Conservation (phyloP, 53 echinoderm and acorn worm genomes). For the Patiria pectinifera region DNA sequence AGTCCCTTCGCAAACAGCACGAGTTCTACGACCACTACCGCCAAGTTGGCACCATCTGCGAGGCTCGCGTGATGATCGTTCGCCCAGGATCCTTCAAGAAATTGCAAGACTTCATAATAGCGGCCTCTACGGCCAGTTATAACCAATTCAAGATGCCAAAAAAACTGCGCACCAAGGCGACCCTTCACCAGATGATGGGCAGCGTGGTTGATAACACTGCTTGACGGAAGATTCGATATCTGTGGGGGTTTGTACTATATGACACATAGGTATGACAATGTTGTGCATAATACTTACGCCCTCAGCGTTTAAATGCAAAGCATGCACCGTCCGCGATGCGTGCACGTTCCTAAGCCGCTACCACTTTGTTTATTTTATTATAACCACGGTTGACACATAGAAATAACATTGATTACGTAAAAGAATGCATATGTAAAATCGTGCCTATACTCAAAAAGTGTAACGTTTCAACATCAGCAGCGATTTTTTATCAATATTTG, state of each 20-base stretch:
- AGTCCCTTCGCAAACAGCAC: constrained; percentile 58
- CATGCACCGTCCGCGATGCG: no score
- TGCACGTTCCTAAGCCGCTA: no score
- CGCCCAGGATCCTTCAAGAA: constrained; percentile 48
- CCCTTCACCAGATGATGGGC: constrained; percentile 67
- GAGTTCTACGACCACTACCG: constrained; percentile 66
- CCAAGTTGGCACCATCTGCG: constrained; percentile 50
- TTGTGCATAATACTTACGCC: no score
- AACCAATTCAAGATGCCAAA: constrained; percentile 73
- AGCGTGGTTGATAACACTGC: neutral
- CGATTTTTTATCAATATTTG: no score
- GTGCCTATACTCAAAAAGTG: no score
- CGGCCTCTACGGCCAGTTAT: constrained; percentile 60
- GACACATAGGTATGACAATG: no score
- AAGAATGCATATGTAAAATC: no score
- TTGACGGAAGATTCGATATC: neutral
- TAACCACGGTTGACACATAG: no score
- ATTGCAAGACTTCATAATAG: constrained; percentile 54
- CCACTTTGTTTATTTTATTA: no score
- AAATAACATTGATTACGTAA: no score
- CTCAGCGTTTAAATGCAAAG: no score
- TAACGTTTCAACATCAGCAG: no score
- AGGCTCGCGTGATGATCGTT: constrained; percentile 53
- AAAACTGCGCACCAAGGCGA: constrained; percentile 49
- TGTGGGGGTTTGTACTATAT: neutral